Base-by-base conservation (phyloP, 2,888 invertebrate species). In the Morpho helenor region DNA sequence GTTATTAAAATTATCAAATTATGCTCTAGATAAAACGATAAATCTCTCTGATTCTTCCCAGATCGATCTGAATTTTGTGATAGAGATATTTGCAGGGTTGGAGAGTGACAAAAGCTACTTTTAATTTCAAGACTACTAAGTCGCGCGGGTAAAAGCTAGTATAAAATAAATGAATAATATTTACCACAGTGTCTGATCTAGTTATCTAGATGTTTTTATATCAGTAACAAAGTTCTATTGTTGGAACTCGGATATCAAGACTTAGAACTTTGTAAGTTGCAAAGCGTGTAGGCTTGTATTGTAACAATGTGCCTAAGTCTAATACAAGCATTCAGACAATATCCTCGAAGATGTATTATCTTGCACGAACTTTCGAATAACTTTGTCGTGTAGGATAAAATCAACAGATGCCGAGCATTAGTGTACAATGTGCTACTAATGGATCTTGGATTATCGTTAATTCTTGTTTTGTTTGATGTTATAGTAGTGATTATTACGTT, bases 361-460 rank as follows among this genome's bases (percentile, higher is more conserved):
- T 43, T 43, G 43, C 43, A n/a, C 43, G 43, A 43, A 43, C 43
- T 43, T 43, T n/a, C 8, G 43, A 43, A 43, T 43, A 43, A 43
- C 43, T 43, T 43, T 43, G 43, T 43, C n/a, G 43, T 43, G n/a
- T 9, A 43, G 43, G 43, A 43, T 43, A 43, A 43, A 43, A 43
- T 43, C 43, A 43, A 43, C 43, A 43, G 43, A 43, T 43, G 43
- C 43, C n/a, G 43, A 43, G 8, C n/a, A 43, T 43, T 43, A 8
- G 43, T 4, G 43, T 43, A 43, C 8, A 8, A 9, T 43, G 43
- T 16, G 6, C 22, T 48, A 23, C 31, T 48, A 45, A 16, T 7
- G 45, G 42, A 8, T 43, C 10, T 43, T 43, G 22, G 22, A 54
- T 50, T 53, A 9, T 49, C 45, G 45, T 58, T 58, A 53, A 50